phyloP scores from a whole-genome alignment of 2,797 vertebrate genomes.

The Clarias fuscus region DNA sequence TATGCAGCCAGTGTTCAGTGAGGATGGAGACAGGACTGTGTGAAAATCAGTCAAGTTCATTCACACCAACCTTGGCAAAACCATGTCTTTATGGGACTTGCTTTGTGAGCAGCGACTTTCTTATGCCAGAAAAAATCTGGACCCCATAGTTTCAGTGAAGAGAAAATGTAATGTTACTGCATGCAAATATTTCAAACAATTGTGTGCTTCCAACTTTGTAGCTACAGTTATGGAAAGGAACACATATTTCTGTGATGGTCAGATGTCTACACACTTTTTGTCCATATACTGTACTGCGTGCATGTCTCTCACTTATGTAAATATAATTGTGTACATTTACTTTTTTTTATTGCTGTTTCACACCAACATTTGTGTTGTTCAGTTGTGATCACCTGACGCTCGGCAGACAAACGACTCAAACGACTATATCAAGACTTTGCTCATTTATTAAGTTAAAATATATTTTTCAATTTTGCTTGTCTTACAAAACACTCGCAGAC shows the following conservation, averaged over 20 bases:
- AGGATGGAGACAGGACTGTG: background rate
- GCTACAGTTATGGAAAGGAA: background rate
- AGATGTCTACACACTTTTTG: background rate
- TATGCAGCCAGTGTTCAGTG: background rate
- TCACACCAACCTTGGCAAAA: background rate
- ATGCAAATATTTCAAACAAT: background rate
- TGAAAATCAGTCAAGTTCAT: background rate
- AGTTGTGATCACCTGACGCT: too few species aligned
- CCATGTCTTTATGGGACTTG: constrained; percentile 2
- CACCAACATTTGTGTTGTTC: background rate
- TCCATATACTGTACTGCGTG: background rate
- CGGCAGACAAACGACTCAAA: too few species aligned
- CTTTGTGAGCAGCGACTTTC: background rate
- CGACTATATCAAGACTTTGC: too few species aligned
- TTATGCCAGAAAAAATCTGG: background rate
- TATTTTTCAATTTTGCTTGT: too few species aligned
- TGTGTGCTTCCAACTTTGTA: background rate
- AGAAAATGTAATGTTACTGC: background rate
- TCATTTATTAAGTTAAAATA: too few species aligned
- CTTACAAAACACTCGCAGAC: too few species aligned
- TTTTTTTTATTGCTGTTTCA: background rate
- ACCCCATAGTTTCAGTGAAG: background rate
- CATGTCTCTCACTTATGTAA: background rate
- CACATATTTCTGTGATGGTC: background rate
- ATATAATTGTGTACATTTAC: background rate